Evolutionary conservation across 2,113 vertebrate genomes (phyloP).

Genomic region (Ailurus styani): DNA sequence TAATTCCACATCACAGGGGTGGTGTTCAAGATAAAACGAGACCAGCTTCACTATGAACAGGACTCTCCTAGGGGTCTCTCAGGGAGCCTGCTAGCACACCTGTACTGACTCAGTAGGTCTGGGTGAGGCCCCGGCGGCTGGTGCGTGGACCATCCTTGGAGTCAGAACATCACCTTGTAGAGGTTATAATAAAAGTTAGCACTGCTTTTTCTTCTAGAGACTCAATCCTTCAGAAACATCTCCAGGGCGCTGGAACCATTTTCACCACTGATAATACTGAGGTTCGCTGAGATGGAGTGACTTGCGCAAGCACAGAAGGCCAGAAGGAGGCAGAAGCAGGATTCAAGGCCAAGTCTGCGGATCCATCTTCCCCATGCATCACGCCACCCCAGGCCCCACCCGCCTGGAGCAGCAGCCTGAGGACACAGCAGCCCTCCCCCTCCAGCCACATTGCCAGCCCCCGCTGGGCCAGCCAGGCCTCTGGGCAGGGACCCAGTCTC

Average conservation of each 20-base stretch:
- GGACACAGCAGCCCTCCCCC: neutral
- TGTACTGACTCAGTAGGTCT: neutral
- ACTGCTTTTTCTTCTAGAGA: neutral
- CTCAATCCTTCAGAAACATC: neutral
- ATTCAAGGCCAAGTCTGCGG: neutral
- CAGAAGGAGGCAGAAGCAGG: neutral
- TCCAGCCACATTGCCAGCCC: neutral
- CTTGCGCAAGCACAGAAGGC: neutral
- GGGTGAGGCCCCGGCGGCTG: neutral
- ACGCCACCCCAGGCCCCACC: neutral
- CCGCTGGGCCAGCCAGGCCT: neutral
- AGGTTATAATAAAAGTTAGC: neutral
- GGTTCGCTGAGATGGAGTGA: neutral
- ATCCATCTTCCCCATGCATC: neutral
- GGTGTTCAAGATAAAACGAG: neutral
- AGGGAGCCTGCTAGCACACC: neutral
- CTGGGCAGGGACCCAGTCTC: neutral
- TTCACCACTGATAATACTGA: neutral
- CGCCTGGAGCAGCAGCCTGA: neutral
- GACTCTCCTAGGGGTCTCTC: neutral
- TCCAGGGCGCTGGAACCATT: neutral
- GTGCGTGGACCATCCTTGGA: rapidly evolving
- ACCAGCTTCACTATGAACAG: rapidly evolving
- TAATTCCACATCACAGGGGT: neutral
- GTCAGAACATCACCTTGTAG: neutral